Percentiles rank a stretch among this genome's conserved stretches.
These are phyloP conservation scores for Cordylochernes scorpioides DNA, from an alignment of 2,888 invertebrate genomes.

Conservation along the genomic window DNA sequence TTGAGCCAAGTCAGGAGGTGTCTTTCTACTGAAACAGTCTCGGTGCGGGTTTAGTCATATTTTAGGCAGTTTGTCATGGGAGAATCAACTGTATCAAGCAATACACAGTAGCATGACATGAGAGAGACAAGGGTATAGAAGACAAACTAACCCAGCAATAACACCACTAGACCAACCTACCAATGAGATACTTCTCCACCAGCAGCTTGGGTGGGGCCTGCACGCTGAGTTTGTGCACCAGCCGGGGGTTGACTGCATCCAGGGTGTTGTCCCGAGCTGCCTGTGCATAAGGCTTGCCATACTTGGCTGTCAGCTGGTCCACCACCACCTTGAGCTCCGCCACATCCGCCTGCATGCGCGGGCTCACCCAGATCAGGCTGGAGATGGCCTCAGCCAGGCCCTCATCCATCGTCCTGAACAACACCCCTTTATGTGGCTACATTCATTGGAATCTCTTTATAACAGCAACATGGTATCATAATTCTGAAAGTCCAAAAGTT, in stretches of 20 bases:
- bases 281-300: constrained; percentile 75
- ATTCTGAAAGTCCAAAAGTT: too few species aligned
- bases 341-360: constrained; percentile 38
- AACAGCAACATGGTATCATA: too few species aligned
- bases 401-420: constrained; percentile 48
- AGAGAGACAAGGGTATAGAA: not conserved
- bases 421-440: too few species aligned
- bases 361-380: constrained; percentile 87
- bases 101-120: constrained; percentile 2
- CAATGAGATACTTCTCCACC: constrained; percentile 43
- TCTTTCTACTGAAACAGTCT: too few species aligned
- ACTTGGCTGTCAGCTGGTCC: constrained; percentile 65
- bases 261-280: constrained; percentile 55
- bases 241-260: constrained; percentile 58
- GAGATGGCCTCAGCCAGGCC: constrained; percentile 86
- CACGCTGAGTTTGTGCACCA: constrained; percentile 72
- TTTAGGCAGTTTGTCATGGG: too few species aligned
- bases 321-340: constrained; percentile 48
- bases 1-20: too few species aligned
- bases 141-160: not conserved
- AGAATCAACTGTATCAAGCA: too few species aligned
- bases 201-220: constrained; percentile 83
- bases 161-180: constrained; percentile 6
- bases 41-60: too few species aligned
- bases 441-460: too few species aligned